Conservation (phyloP, 2,797 vertebrate species). For the Myiotriccus ornatus region DNA sequence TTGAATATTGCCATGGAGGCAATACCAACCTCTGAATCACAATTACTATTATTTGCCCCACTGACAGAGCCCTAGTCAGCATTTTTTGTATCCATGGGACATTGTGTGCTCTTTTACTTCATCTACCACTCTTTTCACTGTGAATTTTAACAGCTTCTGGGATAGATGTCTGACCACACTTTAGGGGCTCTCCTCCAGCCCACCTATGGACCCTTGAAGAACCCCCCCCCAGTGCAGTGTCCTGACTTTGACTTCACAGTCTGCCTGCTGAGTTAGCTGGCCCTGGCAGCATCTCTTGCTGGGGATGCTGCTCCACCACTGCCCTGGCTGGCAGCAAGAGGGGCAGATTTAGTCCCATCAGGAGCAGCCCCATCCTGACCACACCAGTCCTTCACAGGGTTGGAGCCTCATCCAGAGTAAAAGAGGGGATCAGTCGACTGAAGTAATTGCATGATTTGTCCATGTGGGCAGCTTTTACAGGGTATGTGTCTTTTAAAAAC, state of each 20-base stretch:
- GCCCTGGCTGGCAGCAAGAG: rapidly evolving
- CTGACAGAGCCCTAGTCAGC: not conserved
- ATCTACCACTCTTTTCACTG: not conserved
- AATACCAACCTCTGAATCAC: constrained; percentile 13
- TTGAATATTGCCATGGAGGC: constrained; percentile 37
- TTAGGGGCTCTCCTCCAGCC: not conserved
- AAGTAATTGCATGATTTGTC: not conserved
- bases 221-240: not conserved
- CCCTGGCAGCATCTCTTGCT: not conserved
- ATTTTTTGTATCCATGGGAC: not conserved
- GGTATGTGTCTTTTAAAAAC: not conserved
- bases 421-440: rapidly evolving
- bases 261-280: not conserved
- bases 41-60: constrained; percentile 32
- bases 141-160: not conserved
- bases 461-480: rapidly evolving
- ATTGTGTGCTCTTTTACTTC: not conserved
- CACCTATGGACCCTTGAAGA: rapidly evolving
- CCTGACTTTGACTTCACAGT: not conserved
- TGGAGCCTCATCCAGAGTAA: not conserved
- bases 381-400: not conserved
- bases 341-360: not conserved
- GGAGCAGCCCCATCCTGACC: not conserved
- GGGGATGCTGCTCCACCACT: not conserved
- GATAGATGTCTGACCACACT: not conserved